Evolutionary conservation across 2,113 vertebrate genomes (phyloP), one percentile per base, ranked within the genome.

Genomic region (Anas platyrhynchos): DNA sequence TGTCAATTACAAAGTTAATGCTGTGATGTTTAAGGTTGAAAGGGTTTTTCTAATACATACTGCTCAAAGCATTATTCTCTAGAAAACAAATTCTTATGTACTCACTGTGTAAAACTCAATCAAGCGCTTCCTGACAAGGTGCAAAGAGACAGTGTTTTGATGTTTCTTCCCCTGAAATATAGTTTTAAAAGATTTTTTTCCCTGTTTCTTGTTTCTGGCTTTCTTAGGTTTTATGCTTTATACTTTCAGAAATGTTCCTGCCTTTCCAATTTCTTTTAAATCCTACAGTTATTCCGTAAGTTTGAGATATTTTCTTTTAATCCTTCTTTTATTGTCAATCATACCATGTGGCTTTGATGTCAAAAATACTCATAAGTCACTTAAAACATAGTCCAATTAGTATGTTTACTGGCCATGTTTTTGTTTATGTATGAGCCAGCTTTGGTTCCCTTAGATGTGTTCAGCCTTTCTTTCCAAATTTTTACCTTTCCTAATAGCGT

Each of bases 61-160:
- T 83, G 44, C 75, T 95, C 34, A 93, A 96, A 94, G 82, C 43
- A 75, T 90, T 93, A 91, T 93, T 93, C 84, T 91, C 58, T 61
- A 46, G 67, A 81, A 97, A 94, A 95, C 46, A 94, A 96, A 94
- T 90, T 95, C 48, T 55, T 86, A 11, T 31, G 38, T 77, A 58
- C 66, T 63, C 61, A 38, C 46, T 80, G 29, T 46, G 55, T 71
- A 74, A 73, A 95, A 90, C 82, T 96, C 93, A 94, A 95, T 95
- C 93, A 96, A 94, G 31, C 34, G 52, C 67, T 90, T 94, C 46
- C 71, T 90, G 89, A 93, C 69, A 96, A 88, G 32, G 65, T 91
- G 85, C 79, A 91, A 86, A 94, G 16, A 89, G 26, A 88, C 7
- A 48, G 23, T 26, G 43, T 94, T 93, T 94, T 97, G 91, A 97